Evolutionary conservation across 2,113 vertebrate genomes (phyloP).

Genomic region (Daphoenositta chrysoptera): DNA sequence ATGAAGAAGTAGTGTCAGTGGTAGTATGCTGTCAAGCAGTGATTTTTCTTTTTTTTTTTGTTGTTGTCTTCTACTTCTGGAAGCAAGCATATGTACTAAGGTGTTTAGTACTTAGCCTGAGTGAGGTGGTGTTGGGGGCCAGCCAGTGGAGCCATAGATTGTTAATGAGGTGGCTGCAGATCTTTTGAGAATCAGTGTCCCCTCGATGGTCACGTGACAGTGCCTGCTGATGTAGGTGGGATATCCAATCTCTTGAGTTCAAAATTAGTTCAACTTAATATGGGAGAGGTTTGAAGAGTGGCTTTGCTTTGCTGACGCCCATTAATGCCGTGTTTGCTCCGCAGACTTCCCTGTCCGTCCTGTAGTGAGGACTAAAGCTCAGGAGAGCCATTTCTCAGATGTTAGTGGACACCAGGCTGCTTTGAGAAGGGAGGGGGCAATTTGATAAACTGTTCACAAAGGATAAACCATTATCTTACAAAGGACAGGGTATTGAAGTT

Average conservation of each 20-base stretch:
- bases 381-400: not conserved
- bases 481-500: not conserved
- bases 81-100: not conserved
- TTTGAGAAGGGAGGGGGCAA: not conserved
- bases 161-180: not conserved
- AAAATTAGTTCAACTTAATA: slow-evolving; percentile 17
- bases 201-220: not conserved
- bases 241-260: slow-evolving; percentile 34
- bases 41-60: not conserved
- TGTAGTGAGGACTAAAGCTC: not conserved
- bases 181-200: not conserved
- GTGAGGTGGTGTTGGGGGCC: rapidly evolving
- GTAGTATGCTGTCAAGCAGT: not conserved
- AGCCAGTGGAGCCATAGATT: not conserved
- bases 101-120: not conserved
- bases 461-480: rapidly evolving
- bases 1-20: not conserved
- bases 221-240: not conserved
- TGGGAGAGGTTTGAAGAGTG: not conserved
- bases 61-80: not conserved
- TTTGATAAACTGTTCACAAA: not conserved
- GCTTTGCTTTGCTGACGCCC: not conserved
- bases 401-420: not conserved
- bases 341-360: not conserved
- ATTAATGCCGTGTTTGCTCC: rapidly evolving